A percentile compares a stretch with the other conserved stretches of the same genome.
phyloP scores from a whole-genome alignment of 2,113 vertebrate genomes.

The Ranitomeya imitator region DNA sequence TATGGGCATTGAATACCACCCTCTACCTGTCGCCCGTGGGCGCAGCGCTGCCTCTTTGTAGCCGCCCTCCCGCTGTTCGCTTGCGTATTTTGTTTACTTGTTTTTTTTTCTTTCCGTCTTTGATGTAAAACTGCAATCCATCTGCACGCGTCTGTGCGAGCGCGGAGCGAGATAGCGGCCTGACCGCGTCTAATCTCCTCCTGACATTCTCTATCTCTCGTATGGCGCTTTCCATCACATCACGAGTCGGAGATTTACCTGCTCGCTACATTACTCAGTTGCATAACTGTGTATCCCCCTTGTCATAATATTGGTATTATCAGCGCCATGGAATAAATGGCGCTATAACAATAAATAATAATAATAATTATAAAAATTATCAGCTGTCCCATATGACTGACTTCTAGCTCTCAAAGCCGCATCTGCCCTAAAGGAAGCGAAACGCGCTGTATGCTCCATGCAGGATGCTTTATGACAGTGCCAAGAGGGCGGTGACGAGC shows the following conservation, averaged over 20 bases:
- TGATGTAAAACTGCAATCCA: conserved; percentile 35
- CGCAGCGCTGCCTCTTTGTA: conserved; percentile 12
- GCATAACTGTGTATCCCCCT: not conserved
- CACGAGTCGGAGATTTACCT: not conserved
- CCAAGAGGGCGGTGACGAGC: not conserved
- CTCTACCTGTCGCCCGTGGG: not conserved
- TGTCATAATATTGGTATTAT: not conserved
- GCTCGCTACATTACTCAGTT: not conserved
- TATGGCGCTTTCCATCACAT: not conserved
- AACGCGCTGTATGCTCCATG: not conserved
- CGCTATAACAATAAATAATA: no score
- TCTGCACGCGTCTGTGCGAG: not conserved
- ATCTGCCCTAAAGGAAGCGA: not conserved
- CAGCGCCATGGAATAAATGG: no score
- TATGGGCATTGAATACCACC: not conserved
- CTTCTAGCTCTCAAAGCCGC: not conserved
- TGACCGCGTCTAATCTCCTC: conserved; percentile 31
- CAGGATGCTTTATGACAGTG: conserved; percentile 8
- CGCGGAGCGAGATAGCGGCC: not conserved
- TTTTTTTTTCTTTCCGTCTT: not conserved
- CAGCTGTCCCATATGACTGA: not conserved
- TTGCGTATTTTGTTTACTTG: conserved; percentile 41
- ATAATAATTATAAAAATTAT: no score
- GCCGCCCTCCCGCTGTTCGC: not conserved
- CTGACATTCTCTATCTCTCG: not conserved